These are phyloP conservation scores for Andrena trimmerana DNA, from an alignment of 2,888 invertebrate genomes.

Conservation along the genomic window DNA sequence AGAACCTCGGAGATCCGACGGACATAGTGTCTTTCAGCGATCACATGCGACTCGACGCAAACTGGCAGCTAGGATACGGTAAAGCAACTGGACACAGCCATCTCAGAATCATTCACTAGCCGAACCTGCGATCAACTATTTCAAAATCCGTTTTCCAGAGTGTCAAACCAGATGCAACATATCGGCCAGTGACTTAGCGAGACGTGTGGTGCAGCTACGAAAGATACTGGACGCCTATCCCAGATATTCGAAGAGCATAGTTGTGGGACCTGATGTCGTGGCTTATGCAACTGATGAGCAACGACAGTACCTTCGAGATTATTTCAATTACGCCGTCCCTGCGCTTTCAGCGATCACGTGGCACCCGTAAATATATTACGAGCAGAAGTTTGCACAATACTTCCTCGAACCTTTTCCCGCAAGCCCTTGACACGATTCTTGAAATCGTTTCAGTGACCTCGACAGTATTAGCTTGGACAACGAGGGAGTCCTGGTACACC, in stretches of 20 bases:
- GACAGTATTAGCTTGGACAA: conserved; percentile 71
- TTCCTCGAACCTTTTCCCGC: background rate
- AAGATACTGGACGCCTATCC: conserved; percentile 89
- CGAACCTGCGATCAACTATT: background rate
- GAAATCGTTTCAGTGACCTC: conserved; percentile 60
- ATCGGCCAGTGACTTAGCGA: conserved; percentile 80
- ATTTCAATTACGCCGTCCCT: conserved; percentile 85
- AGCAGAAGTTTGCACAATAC: background rate
- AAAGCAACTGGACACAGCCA: conserved; percentile 59
- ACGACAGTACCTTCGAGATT: conserved; percentile 82
- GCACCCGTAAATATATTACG: conserved; percentile 88
- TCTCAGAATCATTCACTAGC: too few species aligned
- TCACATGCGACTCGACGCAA: conserved; percentile 88
- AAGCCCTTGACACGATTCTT: background rate
- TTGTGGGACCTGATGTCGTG: conserved; percentile 85
- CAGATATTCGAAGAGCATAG: conserved; percentile 79
- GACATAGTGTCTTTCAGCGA: conserved; percentile 90
- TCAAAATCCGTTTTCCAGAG: conserved; percentile 68
- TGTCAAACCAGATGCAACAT: conserved; percentile 80
- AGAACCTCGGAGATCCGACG: conserved; percentile 90
- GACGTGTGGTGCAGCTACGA: conserved; percentile 85
- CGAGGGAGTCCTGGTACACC: conserved; percentile 73
- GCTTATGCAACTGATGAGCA: conserved; percentile 78
- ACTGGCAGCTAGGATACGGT: conserved; percentile 92
- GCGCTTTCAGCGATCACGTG: conserved; percentile 89